Evolutionary conservation across 2,113 vertebrate genomes (phyloP).

Genomic region (Pampusana beccarii): DNA sequence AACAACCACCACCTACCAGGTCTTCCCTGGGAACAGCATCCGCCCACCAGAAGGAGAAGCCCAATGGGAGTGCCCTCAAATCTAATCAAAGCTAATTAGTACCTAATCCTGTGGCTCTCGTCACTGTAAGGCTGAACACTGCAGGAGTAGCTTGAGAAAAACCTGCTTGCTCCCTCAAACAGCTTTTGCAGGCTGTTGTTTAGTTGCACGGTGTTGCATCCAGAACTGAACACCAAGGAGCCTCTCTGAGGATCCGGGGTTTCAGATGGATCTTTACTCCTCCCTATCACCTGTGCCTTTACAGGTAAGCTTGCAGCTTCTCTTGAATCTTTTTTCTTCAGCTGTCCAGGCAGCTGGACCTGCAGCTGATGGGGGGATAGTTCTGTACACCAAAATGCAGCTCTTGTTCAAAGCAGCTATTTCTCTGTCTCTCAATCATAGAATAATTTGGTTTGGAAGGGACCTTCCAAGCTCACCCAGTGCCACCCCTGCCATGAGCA

Average conservation of each 20-base stretch:
- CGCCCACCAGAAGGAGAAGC: background rate
- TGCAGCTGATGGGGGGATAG: background rate
- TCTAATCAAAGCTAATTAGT: conserved; percentile 41
- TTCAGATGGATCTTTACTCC: background rate
- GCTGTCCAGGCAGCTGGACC: background rate
- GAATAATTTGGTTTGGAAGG: too few relatives aligned
- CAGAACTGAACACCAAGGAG: background rate
- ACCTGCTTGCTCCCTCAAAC: background rate
- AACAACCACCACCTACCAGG: background rate
- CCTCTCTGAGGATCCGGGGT: background rate
- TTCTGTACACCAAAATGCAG: background rate
- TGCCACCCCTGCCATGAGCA: too few relatives aligned
- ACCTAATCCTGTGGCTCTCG: background rate
- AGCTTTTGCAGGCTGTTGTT: background rate
- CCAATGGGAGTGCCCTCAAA: background rate
- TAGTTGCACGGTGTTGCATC: background rate
- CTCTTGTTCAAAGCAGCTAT: background rate
- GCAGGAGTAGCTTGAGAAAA: background rate
- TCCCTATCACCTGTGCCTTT: background rate
- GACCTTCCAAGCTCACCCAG: too few relatives aligned
- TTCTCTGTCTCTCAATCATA: background rate
- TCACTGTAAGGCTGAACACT: background rate
- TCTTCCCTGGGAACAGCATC: background rate
- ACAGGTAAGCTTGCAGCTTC: background rate
- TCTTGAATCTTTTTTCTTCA: background rate